phyloP scores from a whole-genome alignment of 2,797 vertebrate species.

The Nasua narica region DNA sequence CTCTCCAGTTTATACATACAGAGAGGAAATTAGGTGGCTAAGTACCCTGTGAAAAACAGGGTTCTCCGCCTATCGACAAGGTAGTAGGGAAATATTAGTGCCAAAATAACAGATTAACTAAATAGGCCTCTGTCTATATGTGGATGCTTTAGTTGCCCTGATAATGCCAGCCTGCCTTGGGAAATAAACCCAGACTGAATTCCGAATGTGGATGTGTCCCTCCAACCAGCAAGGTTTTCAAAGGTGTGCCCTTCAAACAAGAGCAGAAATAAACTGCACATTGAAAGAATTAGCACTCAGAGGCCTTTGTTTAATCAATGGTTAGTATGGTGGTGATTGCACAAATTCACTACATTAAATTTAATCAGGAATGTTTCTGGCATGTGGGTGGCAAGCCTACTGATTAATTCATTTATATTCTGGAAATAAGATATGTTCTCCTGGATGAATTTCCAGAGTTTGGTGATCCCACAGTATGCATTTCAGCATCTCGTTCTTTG shows the following conservation, averaged over 20 bases:
- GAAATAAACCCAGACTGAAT: neutral
- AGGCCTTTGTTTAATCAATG: slow-evolving; percentile 80
- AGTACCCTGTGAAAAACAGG: neutral
- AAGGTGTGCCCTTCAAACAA: slow-evolving; percentile 65
- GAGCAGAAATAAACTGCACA: slow-evolving; percentile 59
- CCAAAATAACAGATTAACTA: neutral
- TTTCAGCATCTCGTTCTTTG: slow-evolving; percentile 27
- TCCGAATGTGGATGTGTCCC: neutral
- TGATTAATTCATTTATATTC: slow-evolving; percentile 86
- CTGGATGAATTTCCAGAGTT: slow-evolving; percentile 75
- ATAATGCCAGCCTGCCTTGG: neutral
- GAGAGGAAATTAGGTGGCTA: neutral
- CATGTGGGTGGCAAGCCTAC: slow-evolving; percentile 62
- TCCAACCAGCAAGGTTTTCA: neutral
- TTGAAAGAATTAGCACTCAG: slow-evolving; percentile 68
- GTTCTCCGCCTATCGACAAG: neutral
- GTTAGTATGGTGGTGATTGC: slow-evolving; percentile 72
- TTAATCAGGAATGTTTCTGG: slow-evolving; percentile 83
- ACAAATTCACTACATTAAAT: slow-evolving; percentile 67
- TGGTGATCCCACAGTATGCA: slow-evolving; percentile 45
- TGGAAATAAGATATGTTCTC: slow-evolving; percentile 76
- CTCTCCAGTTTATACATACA: neutral
- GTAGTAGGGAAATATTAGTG: neutral
- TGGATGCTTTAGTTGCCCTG: neutral
- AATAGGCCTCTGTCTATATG: neutral